phyloP scores from a whole-genome alignment of 92 coral and sea anemone genomes.

The Micromussa lordhowensis region DNA sequence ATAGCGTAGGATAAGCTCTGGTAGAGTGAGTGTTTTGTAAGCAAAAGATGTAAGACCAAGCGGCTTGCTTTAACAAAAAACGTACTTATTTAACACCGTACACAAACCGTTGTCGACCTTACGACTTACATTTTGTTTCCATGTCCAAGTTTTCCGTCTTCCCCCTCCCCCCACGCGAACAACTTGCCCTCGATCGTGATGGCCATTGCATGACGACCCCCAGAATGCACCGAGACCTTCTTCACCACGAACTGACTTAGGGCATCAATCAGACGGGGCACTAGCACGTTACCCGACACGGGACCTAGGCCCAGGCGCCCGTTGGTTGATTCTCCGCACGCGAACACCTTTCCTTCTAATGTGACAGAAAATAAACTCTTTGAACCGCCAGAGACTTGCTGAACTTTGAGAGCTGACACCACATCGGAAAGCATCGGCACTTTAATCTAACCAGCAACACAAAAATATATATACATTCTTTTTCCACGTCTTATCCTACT shows the following conservation, averaged over 20 bases:
- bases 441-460: constrained; percentile 73
- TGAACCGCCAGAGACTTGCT: constrained; percentile 90
- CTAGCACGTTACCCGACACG: constrained; percentile 79
- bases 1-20: no score
- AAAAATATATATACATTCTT: no score
- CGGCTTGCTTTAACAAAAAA: no score
- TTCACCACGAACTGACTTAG: constrained; percentile 81
- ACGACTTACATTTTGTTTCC: constrained; percentile 90
- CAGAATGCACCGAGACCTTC: constrained; percentile 95
- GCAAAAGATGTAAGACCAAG: no score
- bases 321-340: constrained; percentile 98
- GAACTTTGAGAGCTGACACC: constrained; percentile 82
- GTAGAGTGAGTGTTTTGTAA: no score
- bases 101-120: background rate
- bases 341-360: constrained; percentile 88
- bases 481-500: no score
- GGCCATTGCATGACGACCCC: constrained; percentile 98
- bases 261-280: constrained; percentile 88
- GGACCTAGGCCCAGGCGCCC: constrained; percentile 97
- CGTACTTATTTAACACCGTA: background rate
- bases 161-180: constrained; percentile 99
- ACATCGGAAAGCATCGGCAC: constrained; percentile 81
- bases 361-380: constrained; percentile 94
- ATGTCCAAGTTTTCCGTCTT: constrained; percentile 98
- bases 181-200: constrained; percentile 90